Base-by-base conservation (phyloP, 2,113 vertebrate genomes). In the Parus major region DNA sequence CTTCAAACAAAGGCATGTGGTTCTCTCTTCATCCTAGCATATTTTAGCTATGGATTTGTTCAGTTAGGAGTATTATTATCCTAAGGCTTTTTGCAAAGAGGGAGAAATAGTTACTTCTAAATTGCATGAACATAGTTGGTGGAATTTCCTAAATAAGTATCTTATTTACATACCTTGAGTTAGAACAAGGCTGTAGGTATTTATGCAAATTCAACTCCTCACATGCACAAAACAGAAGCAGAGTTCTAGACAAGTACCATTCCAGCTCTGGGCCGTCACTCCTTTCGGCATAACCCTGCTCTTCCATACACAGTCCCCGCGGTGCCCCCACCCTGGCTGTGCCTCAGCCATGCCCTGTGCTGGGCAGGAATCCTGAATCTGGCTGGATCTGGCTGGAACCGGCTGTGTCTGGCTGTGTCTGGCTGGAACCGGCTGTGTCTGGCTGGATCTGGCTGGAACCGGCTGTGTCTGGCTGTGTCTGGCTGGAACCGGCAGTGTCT, bases 291-390 rank as follows among this genome's bases (percentile, higher is more conserved):
- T 5, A 3, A 44, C 19, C 14, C 2, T 23, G 4, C 65, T 53
- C 28, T 71, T 23, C 50, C 28, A 46, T 3, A 9, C 0, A 0
- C 2, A 46, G 13, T 31, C 8, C 11, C 17, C 0, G 0, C 0
- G 2, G 15, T 0, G 2, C 14, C 50, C 1, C 4, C 0, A 0
- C 3, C 3, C 3, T 0, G 1, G 5, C 35, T 1, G 1, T 1
- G 3, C 28, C 25, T 19, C 17, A 41, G 15, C 53, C 0, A 0
- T 0, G 3, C 52, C 68, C 53, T 27, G 49, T 0, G 0, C 2
- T 5, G 41, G 18, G 49, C 0, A 1, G 6, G 36, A 36, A 36
- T 36, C 36, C 1, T 36, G 56, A 16, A 53, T 72, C 41, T 0
- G 1, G 9, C 36, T 42, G 35, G 15, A 16, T 42, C 42, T 42